Percentiles rank a stretch among this genome's conserved stretches.
phyloP scores from a whole-genome alignment of 2,797 vertebrate genomes.

The Argya squamiceps region DNA sequence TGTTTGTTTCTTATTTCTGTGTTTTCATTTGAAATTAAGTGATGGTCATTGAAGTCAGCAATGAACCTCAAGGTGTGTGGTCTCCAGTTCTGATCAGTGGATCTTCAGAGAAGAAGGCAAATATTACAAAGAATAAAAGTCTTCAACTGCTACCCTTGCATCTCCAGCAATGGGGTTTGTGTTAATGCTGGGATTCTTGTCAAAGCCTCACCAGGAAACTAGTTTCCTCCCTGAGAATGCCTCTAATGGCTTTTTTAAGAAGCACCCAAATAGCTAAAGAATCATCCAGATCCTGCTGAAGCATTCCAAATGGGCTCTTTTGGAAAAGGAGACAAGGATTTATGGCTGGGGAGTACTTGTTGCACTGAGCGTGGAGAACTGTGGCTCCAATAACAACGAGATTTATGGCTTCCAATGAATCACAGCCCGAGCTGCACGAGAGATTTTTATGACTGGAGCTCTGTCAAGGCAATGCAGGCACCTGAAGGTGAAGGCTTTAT shows the following conservation, averaged over 20 bases:
- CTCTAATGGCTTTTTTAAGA: constrained; percentile 2
- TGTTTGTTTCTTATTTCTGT: neutral
- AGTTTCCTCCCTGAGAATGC: neutral
- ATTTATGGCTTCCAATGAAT: constrained; percentile 45
- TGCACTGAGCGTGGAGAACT: constrained; percentile 44
- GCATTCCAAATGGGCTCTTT: constrained; percentile 47
- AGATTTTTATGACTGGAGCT: constrained; percentile 6
- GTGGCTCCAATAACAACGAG: neutral
- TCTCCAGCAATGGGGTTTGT: neutral
- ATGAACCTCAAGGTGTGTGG: neutral
- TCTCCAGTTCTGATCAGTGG: neutral
- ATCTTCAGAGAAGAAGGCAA: neutral
- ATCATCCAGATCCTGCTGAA: constrained; percentile 26
- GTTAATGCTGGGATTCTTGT: neutral
- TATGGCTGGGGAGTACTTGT: constrained; percentile 33
- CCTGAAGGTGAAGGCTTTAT: constrained; percentile 12
- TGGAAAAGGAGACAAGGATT: constrained; percentile 55
- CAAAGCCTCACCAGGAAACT: neutral
- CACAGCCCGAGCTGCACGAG: neutral
- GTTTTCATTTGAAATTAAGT: neutral
- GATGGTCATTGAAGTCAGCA: neutral
- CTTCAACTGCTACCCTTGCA: neutral
- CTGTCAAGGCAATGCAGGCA: neutral
- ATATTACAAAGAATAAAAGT: neutral
- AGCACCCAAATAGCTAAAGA: constrained; percentile 7